phyloP scores from a whole-genome alignment of 2,797 vertebrate species.

The Lerista edwardsae region DNA sequence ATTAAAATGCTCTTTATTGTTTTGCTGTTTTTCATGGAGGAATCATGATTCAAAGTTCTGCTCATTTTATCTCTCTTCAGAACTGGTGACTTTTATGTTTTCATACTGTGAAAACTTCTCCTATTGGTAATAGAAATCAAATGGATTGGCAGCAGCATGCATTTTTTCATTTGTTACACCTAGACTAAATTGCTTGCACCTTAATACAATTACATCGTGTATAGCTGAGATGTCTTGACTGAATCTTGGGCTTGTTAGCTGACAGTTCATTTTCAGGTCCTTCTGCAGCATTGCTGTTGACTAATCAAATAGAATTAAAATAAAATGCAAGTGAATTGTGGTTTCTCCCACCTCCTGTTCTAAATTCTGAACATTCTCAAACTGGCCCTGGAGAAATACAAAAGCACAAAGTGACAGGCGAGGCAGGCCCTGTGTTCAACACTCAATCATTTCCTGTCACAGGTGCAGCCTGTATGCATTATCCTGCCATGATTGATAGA shows the following conservation, averaged over 20 bases:
- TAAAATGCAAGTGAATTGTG: conserved; percentile 45
- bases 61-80: conserved; percentile 30
- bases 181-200: conserved; percentile 64
- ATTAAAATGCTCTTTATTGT: neutral
- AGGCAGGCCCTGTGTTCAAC: conserved; percentile 79
- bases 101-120: conserved; percentile 58
- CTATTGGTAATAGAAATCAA: conserved; percentile 38
- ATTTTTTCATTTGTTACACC: conserved; percentile 53
- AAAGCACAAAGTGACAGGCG: conserved; percentile 78
- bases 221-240: neutral
- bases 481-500: conserved; percentile 87
- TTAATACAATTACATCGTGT: conserved; percentile 59
- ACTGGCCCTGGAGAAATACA: conserved; percentile 81
- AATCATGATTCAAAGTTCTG: conserved; percentile 28
- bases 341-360: conserved; percentile 52
- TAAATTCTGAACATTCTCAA: conserved; percentile 75
- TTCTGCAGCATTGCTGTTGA: neutral
- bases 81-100: conserved; percentile 43
- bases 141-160: conserved; percentile 45
- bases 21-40: conserved; percentile 5
- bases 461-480: conserved; percentile 81
- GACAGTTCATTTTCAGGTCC: conserved; percentile 45
- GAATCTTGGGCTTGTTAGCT: conserved; percentile 38
- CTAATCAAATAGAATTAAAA: conserved; percentile 65
- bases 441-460: conserved; percentile 87